Evolutionary conservation across 2,797 vertebrate genomes (phyloP).

Genomic region (Vireo griseus): DNA sequence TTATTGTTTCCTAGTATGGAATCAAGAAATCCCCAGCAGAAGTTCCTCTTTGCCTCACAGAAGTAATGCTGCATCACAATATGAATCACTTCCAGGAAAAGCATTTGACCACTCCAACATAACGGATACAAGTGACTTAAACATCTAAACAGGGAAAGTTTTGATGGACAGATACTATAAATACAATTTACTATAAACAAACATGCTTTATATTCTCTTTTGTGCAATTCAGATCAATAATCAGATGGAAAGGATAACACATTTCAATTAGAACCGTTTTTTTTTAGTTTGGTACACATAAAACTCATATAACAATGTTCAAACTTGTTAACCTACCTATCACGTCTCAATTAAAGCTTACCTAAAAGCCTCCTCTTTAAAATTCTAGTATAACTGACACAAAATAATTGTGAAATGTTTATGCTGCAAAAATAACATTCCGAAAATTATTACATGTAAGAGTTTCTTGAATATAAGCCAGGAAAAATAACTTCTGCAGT

Average conservation of each 20-base stretch:
- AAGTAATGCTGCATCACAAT: neutral
- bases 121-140: neutral
- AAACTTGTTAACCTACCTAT: neutral
- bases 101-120: neutral
- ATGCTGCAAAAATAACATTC: constrained; percentile 31
- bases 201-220: neutral
- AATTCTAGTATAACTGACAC: neutral
- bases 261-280: neutral
- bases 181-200: neutral
- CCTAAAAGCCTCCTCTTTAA: neutral
- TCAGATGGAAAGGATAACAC: neutral
- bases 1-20: neutral
- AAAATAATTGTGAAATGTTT: constrained; percentile 15
- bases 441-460: neutral
- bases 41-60: neutral
- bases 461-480: neutral
- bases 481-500: neutral
- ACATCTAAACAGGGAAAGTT: neutral
- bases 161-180: neutral
- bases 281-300: neutral
- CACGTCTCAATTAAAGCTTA: neutral
- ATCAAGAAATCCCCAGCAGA: neutral
- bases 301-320: neutral
- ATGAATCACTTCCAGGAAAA: neutral
- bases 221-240: neutral